These are phyloP conservation scores for Psittacula derbiana DNA, from an alignment of 2,797 vertebrate genomes.

Conservation along the genomic window DNA sequence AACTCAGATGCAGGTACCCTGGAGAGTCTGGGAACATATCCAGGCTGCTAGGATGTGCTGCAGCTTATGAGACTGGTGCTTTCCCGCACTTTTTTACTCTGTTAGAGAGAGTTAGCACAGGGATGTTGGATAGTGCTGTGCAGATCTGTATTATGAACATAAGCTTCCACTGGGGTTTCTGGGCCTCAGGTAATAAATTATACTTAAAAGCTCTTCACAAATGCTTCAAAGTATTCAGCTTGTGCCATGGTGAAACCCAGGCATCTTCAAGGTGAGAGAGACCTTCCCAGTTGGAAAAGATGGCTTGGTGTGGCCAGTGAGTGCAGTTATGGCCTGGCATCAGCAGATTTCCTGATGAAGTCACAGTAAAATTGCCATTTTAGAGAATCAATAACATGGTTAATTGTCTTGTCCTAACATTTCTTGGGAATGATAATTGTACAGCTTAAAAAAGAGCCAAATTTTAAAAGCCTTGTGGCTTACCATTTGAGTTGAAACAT, in stretches of 20 bases:
- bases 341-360: constrained; percentile 55
- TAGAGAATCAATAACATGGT: constrained; percentile 54
- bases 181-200: neutral
- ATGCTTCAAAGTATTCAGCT: neutral
- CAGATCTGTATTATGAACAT: neutral
- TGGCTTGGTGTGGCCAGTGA: neutral
- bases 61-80: neutral
- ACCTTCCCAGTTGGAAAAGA: neutral
- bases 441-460: constrained; percentile 41
- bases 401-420: constrained; percentile 51
- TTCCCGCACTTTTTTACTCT: neutral
- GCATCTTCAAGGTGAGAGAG: neutral
- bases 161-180: neutral
- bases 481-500: neutral
- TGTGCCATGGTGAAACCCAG: neutral
- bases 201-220: neutral
- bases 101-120: accelerated
- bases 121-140: neutral
- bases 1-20: neutral
- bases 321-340: neutral
- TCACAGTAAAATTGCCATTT: constrained; percentile 33
- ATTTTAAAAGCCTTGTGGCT: constrained; percentile 46
- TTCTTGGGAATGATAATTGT: constrained; percentile 44
- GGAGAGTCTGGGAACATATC: neutral
- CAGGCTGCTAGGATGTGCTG: neutral